Percentiles rank a stretch among this genome's conserved stretches.
These are phyloP conservation scores for Epinephelus malabaricus DNA, from an alignment of 2,797 vertebrate species.

Conservation along the genomic window DNA sequence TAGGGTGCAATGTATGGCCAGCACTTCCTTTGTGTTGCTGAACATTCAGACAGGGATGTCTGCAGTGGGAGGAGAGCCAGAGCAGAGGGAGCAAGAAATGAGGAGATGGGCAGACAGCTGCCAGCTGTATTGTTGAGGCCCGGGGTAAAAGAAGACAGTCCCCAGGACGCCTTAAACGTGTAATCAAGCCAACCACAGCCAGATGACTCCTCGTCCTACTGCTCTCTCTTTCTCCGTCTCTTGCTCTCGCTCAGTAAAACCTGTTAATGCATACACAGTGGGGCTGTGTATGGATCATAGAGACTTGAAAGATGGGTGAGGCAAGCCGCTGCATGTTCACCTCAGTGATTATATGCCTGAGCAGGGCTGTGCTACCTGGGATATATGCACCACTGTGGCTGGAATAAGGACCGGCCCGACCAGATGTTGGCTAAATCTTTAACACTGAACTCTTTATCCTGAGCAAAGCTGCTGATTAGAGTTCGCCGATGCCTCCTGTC, in stretches of 20 bases:
- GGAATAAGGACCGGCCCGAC: slow-evolving; percentile 29
- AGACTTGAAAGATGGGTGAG: background rate
- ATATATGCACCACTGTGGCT: slow-evolving; percentile 29
- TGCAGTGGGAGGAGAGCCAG: slow-evolving; percentile 26
- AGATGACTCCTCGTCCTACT: slow-evolving; percentile 35
- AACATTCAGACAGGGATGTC: slow-evolving; percentile 32
- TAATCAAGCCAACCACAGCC: slow-evolving; percentile 59
- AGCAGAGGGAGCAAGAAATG: slow-evolving; percentile 21
- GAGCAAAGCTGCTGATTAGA: slow-evolving; percentile 62
- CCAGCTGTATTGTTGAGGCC: slow-evolving; percentile 54
- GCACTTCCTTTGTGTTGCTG: slow-evolving; percentile 36
- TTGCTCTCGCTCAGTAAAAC: slow-evolving; percentile 31
- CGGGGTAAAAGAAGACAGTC: slow-evolving; percentile 50
- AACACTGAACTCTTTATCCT: slow-evolving; percentile 57
- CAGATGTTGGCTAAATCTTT: slow-evolving; percentile 73
- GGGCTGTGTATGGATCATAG: slow-evolving; percentile 2
- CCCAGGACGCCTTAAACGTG: slow-evolving; percentile 46
- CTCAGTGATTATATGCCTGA: slow-evolving; percentile 36
- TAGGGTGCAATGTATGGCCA: slow-evolving; percentile 8
- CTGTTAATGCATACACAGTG: slow-evolving; percentile 32
- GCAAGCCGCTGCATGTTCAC: slow-evolving; percentile 8
- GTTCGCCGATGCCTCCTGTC: slow-evolving; percentile 52
- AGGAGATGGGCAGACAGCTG: slow-evolving; percentile 56
- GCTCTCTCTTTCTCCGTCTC: slow-evolving; percentile 17
- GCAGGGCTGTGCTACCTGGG: slow-evolving; percentile 47